Evolutionary conservation across 92 coral and sea anemone species (phyloP).

Genomic region (Micromussa lordhowensis): DNA sequence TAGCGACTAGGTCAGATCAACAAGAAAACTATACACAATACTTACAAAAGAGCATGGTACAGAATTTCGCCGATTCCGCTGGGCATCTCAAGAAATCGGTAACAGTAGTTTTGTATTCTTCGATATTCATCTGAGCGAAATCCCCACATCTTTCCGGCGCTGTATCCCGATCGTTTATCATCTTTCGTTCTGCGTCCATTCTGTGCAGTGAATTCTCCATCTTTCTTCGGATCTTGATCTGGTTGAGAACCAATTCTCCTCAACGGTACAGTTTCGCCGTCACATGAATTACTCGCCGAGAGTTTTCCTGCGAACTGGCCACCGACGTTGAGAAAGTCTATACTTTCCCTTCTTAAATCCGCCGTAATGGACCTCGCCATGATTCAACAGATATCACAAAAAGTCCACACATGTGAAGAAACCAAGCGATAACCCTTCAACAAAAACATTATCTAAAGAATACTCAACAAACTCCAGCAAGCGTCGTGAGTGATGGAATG

Average conservation of each 20-base stretch:
- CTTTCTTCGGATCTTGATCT: constrained; percentile 50
- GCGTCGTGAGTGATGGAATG: constrained; percentile 37
- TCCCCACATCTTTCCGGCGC: constrained; percentile 35
- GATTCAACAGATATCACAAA: not conserved
- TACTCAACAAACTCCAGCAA: constrained; percentile 6
- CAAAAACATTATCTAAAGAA: not conserved
- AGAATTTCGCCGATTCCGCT: constrained; percentile 53
- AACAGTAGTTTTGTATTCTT: constrained; percentile 73
- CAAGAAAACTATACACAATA: not conserved
- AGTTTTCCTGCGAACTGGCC: constrained; percentile 41
- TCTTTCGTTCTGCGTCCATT: constrained; percentile 59
- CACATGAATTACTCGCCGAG: constrained; percentile 32
- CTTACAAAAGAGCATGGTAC: constrained; percentile 74
- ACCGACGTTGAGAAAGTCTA: constrained; percentile 44
- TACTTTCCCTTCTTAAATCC: constrained; percentile 60
- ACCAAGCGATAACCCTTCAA: not conserved
- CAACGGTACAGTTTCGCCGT: constrained; percentile 40
- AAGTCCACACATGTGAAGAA: not conserved
- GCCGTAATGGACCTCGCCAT: constrained; percentile 45
- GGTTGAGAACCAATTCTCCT: constrained; percentile 36
- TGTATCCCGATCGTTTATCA: constrained; percentile 54
- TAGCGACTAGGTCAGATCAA: constrained; percentile 11
- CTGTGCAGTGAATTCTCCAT: constrained; percentile 30
- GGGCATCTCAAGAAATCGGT: constrained; percentile 94
- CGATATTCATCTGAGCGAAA: constrained; percentile 64